These are phyloP conservation scores for Mixornis gularis DNA, from an alignment of 2,113 vertebrate genomes.

Conservation along the genomic window DNA sequence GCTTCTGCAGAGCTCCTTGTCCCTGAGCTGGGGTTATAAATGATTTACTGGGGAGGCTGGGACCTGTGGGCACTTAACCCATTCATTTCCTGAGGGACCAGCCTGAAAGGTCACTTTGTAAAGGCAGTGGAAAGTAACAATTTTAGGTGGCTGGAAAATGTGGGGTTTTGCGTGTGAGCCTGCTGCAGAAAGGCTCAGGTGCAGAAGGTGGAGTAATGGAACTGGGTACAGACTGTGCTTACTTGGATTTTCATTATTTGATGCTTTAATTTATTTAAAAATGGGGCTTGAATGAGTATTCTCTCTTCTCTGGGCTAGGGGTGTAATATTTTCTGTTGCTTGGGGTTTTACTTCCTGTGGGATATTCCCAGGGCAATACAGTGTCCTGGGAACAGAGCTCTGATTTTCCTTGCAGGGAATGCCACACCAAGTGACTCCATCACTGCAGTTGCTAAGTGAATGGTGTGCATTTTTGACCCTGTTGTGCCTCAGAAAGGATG, in stretches of 20 bases:
- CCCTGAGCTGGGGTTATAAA: constrained; percentile 18
- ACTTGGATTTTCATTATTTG: background rate
- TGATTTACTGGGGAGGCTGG: constrained; percentile 29
- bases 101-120: background rate
- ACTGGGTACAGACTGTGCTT: background rate
- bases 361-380: background rate
- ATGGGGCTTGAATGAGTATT: background rate
- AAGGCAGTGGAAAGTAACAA: background rate
- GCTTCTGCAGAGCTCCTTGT: constrained; percentile 23
- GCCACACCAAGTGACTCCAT: background rate
- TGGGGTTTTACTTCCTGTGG: background rate
- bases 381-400: background rate
- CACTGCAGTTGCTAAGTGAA: background rate
- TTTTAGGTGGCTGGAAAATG: background rate
- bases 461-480: background rate
- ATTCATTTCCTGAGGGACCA: background rate
- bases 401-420: background rate
- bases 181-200: background rate
- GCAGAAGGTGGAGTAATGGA: background rate
- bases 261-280: background rate
- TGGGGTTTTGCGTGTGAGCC: background rate
- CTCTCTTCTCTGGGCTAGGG: background rate
- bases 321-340: background rate
- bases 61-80: constrained; percentile 29
- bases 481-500: background rate